A percentile compares a stretch with the other conserved stretches of the same genome.
Evolutionary conservation across 2,113 vertebrate genomes (phyloP).

Genomic region (Tyto alba): DNA sequence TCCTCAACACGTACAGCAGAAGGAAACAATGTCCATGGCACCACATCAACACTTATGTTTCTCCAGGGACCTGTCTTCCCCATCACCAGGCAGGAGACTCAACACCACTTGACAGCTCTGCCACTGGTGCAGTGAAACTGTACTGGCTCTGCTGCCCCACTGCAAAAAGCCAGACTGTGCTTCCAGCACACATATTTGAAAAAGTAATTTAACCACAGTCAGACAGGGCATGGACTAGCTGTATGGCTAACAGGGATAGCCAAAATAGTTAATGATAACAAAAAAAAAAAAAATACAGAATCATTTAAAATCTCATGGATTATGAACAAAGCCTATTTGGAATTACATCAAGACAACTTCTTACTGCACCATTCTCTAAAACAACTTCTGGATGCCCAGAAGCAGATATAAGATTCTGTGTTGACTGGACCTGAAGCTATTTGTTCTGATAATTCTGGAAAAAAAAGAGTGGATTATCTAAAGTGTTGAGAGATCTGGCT

Average conservation of each 20-base stretch:
- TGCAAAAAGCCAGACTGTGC: neutral
- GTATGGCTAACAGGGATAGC: neutral
- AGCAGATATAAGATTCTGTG: neutral
- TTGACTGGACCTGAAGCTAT: neutral
- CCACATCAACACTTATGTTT: neutral
- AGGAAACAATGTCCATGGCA: neutral
- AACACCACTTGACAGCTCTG: neutral
- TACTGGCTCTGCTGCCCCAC: neutral
- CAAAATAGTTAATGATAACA: neutral
- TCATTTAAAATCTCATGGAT: neutral
- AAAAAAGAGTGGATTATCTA: neutral
- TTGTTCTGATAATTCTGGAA: neutral
- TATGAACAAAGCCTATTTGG: neutral
- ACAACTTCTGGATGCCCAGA: neutral
- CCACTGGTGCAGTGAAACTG: neutral
- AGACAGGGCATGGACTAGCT: neutral
- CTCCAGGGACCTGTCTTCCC: neutral
- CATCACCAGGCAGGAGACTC: neutral
- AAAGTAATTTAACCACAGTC: neutral
- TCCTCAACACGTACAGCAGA: neutral
- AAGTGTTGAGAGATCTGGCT: neutral
- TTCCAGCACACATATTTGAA: neutral
- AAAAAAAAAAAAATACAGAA: neutral
- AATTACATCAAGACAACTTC: neutral
- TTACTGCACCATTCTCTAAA: neutral